These are phyloP conservation scores for Latrodectus elegans DNA, from an alignment of 2,888 invertebrate genomes.

Conservation along the genomic window DNA sequence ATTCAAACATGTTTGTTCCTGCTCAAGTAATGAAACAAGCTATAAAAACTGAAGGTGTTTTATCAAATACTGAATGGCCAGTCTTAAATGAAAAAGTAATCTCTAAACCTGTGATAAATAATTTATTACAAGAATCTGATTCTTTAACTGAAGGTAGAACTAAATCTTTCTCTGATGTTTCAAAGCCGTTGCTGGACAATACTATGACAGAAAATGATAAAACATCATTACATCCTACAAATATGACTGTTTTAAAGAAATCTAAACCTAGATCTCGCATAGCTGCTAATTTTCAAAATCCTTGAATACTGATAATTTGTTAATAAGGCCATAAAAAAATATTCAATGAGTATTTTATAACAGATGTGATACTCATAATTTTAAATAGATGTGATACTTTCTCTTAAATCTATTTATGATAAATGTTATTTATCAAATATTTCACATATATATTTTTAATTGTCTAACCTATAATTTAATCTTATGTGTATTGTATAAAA, in stretches of 20 bases:
- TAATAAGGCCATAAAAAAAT: background rate
- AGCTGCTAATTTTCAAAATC: conserved; percentile 61
- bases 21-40: conserved; percentile 56
- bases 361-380: too few species aligned
- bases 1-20: conserved; percentile 57
- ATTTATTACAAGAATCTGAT: background rate
- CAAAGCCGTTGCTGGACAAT: background rate
- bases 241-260: conserved; percentile 44
- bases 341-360: too few species aligned
- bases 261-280: conserved; percentile 33
- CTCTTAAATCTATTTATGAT: too few species aligned
- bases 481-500: too few species aligned
- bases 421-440: too few species aligned
- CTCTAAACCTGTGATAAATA: background rate
- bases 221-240: conserved; percentile 11
- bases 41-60: conserved; percentile 16
- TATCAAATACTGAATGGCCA: conserved; percentile 46
- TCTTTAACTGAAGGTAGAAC: conserved; percentile 20
- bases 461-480: too few species aligned
- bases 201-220: background rate
- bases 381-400: too few species aligned
- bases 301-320: background rate
- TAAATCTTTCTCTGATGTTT: conserved; percentile 17
- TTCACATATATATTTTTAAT: too few species aligned
- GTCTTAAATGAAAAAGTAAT: conserved; percentile 19